Conservation (phyloP, 2,888 invertebrate genomes). For the Oithona nana region DNA sequence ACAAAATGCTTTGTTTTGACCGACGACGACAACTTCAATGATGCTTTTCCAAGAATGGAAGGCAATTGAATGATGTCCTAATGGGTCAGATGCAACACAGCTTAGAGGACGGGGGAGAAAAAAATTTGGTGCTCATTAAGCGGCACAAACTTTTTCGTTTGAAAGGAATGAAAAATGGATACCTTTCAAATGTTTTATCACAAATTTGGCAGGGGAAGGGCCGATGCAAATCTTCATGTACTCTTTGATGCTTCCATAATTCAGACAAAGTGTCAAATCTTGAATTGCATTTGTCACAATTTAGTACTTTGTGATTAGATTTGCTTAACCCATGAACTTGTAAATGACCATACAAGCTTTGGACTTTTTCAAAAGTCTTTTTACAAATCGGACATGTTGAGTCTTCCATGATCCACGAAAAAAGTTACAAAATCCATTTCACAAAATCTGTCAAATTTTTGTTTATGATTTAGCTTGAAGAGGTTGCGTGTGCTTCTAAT, state of each 20-base stretch:
- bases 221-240: not conserved
- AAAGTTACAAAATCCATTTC: no score
- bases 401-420: no score
- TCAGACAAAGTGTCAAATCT: not conserved
- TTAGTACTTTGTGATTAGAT: not conserved
- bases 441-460: not conserved
- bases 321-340: not conserved
- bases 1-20: no score
- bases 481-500: no score
- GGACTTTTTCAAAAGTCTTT: not conserved
- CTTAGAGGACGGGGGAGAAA: no score
- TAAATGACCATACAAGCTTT: not conserved
- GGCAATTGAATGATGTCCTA: no score
- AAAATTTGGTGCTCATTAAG: no score
- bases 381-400: not conserved
- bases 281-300: not conserved
- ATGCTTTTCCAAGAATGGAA: no score
- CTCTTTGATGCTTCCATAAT: not conserved
- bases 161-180: not conserved
- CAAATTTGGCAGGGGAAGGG: not conserved
- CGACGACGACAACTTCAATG: no score
- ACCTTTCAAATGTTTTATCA: not conserved
- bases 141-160: no score
- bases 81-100: no score
- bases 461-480: not conserved